These are phyloP conservation scores for Agapornis canus DNA, from an alignment of 2,797 vertebrate species.

Conservation along the genomic window DNA sequence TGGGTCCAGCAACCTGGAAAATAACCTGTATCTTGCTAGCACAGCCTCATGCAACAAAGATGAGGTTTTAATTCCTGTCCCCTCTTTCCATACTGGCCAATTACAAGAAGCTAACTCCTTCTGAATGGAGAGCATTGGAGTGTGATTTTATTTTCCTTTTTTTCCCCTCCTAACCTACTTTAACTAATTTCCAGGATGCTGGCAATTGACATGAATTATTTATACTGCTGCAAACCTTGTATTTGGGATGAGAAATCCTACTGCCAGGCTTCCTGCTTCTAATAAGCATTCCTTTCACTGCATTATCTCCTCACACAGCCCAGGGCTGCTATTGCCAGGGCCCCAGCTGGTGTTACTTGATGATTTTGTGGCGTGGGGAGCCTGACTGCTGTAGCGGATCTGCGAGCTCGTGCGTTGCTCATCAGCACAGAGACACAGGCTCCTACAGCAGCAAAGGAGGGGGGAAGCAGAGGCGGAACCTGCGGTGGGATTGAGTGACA, in stretches of 20 bases:
- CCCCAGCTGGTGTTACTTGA: constrained; percentile 57
- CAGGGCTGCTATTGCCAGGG: constrained; percentile 62
- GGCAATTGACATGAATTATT: constrained; percentile 59
- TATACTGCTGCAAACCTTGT: constrained; percentile 34
- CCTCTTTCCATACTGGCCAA: not conserved
- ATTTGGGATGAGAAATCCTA: constrained; percentile 37
- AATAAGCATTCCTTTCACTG: constrained; percentile 53
- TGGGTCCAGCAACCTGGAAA: not conserved
- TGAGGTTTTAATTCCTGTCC: not conserved
- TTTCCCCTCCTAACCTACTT: not conserved
- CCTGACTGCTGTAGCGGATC: not conserved
- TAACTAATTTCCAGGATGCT: constrained; percentile 55
- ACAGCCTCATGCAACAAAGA: not conserved
- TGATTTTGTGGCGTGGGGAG: constrained; percentile 41
- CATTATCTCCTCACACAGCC: constrained; percentile 29
- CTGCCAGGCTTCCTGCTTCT: constrained; percentile 34
- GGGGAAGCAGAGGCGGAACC: not conserved
- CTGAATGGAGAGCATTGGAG: not conserved
- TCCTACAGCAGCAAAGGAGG: not conserved
- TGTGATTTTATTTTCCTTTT: not conserved
- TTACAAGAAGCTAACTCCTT: not conserved
- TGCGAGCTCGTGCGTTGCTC: not conserved
- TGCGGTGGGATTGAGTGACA: not conserved
- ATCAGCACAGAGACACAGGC: constrained; percentile 12
- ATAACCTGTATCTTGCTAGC: not conserved